Base-by-base conservation (phyloP, 2,797 vertebrate species). In the Scleropages formosus region DNA sequence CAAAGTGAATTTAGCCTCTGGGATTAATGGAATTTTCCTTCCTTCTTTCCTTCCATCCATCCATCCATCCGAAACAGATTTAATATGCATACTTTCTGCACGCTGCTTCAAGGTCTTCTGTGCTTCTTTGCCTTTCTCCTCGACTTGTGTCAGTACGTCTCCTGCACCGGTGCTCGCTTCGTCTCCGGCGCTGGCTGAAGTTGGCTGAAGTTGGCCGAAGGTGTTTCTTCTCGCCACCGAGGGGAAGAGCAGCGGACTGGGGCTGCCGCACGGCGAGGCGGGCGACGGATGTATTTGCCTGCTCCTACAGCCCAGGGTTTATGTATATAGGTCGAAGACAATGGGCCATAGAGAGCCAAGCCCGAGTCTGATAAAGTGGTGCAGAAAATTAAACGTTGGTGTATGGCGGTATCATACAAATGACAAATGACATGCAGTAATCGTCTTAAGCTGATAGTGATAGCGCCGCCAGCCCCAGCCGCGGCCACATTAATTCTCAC, bases 361-460 rank as follows among this genome's bases (percentile, higher is more conserved):
- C 80, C 78, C 71, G 15, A 78, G 80, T 78, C 83, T 87, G 86
- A 86, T 82, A 79, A 84, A 85, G 81, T 68, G 70, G 73, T 71
- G 82, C 82, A 77, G 80, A 89, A 90, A 90, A 91, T 90, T 86
- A 90, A 92, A 92, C 86, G 87, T 87, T 86, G 85, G 84, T 85
- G 85, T 88, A 89, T 86, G 82, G 89, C 89, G 85, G 87, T 87
- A 87, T 87, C 88, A 89, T 88, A 88, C 86, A 84, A 87, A 89
- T 91, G 91, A 92, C 88, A 91, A 91, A 93, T 87, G 89, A 90
- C 78, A 78, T 82, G 84, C 83, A 84, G 85, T 91, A 89, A 90
- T 90, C 86, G 86, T 90, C 85, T 88, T 87, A 89, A 88, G 87
- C 81, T 84, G 90, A 91, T 90, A 90, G 89, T 82, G 82, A 83